Base-by-base conservation (phyloP, 2,113 vertebrate genomes). In the Anthoscopus minutus region DNA sequence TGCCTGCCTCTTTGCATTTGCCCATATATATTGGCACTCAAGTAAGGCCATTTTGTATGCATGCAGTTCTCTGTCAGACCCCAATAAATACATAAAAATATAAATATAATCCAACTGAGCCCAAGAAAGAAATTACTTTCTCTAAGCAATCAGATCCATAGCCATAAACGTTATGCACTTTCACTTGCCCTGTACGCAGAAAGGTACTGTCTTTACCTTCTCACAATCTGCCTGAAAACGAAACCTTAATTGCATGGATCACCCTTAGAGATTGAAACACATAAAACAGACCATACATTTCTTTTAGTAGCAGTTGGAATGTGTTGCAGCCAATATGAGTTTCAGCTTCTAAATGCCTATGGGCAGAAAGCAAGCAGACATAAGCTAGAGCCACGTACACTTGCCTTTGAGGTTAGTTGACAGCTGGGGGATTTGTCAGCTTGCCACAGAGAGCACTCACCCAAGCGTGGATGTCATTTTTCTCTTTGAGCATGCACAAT, bases 381-480 rank as follows among this genome's bases (percentile, higher is more conserved):
- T 86, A 96, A 97, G 88, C 89, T 86, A 60, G 62, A 97, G 67
- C 67, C 92, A 89, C 5, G 6, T 69, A 89, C 88, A 31, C 66
- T 91, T 95, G 92, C 77, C 94, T 96, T 86, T 89, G 94, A 96
- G 95, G 92, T 91, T 96, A 94, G 94, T 35, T 96, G 95, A 93
- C 94, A 94, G 95, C 94, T 96, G 89, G 92, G 87, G 94, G 92
- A 96, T 95, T 91, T 96, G 92, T 97, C 96, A 96, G 89, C 82
- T 88, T 97, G 96, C 95, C 96, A 94, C 92, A 92, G 96, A 96
- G 94, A 96, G 93, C 86, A 93, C 61, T 94, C 86, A 95, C 81
- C 90, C 91, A 91, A 81, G 92, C 70, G 2, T 93, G 88, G 91
- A 93, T 94, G 89, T 85, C 50, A 84, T 95, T 97, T 97, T 96